Percentiles rank a stretch among this genome's conserved stretches.
Evolutionary conservation across 1,140 invertebrate species (phyloP).

Genomic region (Prorops nasuta): DNA sequence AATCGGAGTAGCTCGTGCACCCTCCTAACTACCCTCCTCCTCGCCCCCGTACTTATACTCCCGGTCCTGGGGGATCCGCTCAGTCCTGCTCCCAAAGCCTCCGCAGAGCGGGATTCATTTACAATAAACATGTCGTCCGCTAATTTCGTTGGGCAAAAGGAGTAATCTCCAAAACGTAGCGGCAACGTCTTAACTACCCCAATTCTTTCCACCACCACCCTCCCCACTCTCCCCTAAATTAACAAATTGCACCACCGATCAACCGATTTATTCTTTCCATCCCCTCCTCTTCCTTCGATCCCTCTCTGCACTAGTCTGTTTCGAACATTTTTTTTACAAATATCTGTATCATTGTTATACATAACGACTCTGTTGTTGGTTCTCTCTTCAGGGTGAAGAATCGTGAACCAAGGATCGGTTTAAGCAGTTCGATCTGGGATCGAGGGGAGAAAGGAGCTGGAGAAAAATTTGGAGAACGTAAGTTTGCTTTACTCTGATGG

Average conservation of each 20-base stretch:
- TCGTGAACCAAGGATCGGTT: no score
- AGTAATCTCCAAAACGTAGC: slow-evolving; percentile 21
- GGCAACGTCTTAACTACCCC: background rate
- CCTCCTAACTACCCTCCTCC: slow-evolving; percentile 23
- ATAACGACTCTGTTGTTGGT: no score
- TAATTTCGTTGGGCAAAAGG: slow-evolving; percentile 47
- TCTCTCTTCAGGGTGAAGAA: no score
- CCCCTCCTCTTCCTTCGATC: no score
- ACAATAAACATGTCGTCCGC: slow-evolving; percentile 55
- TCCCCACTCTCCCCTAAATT: no score
- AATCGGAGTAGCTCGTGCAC: slow-evolving; percentile 40
- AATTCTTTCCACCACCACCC: background rate
- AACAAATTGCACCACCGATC: no score
- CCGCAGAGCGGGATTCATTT: slow-evolving; percentile 47
- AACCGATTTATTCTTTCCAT: no score
- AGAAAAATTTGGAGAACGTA: slow-evolving; percentile 11
- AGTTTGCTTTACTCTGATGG: no score
- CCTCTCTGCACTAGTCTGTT: no score
- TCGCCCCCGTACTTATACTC: background rate
- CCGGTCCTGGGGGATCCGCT: no score
- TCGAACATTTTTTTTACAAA: no score
- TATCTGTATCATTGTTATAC: no score
- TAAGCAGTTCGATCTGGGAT: slow-evolving; percentile 12
- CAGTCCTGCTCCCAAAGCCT: slow-evolving; percentile 13
- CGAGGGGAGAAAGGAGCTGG: slow-evolving; percentile 12